phyloP scores from a whole-genome alignment of 2,797 vertebrate genomes.

The Galaxias olidus region DNA sequence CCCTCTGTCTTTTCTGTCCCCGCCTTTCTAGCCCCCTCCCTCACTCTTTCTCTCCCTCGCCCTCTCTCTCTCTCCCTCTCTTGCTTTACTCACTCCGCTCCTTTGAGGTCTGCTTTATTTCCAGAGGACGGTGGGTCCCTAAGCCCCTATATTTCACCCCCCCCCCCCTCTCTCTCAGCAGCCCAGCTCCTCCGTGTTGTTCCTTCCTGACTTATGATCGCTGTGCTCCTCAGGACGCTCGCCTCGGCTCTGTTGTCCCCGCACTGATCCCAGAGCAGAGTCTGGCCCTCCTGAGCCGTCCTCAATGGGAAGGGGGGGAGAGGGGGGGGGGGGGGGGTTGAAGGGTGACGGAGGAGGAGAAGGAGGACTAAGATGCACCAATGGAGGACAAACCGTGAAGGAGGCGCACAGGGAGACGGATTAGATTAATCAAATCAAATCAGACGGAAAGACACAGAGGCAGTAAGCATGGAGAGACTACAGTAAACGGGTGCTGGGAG shows the following conservation, averaged over 20 bases:
- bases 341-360: no score
- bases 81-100: no score
- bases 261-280: constrained; percentile 9
- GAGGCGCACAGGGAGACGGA: neutral
- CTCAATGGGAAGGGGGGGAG: neutral
- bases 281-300: neutral
- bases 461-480: neutral
- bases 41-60: neutral
- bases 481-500: neutral
- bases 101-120: constrained; percentile 7
- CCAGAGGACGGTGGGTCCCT: constrained; percentile 24
- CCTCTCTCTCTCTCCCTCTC: neutral
- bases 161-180: constrained; percentile 26
- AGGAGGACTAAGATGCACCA: neutral
- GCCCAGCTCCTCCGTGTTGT: constrained; percentile 22
- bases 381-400: neutral
- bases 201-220: constrained; percentile 31
- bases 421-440: no score
- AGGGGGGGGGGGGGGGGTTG: neutral
- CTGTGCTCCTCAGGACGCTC: constrained; percentile 10
- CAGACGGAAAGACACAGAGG: neutral
- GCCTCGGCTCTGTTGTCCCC: constrained; percentile 16
- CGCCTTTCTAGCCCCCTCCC: neutral
- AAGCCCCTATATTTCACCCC: constrained; percentile 27
- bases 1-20: neutral